Conservation (phyloP, 2,113 vertebrate species). For the Spheniscus mendiculus region DNA sequence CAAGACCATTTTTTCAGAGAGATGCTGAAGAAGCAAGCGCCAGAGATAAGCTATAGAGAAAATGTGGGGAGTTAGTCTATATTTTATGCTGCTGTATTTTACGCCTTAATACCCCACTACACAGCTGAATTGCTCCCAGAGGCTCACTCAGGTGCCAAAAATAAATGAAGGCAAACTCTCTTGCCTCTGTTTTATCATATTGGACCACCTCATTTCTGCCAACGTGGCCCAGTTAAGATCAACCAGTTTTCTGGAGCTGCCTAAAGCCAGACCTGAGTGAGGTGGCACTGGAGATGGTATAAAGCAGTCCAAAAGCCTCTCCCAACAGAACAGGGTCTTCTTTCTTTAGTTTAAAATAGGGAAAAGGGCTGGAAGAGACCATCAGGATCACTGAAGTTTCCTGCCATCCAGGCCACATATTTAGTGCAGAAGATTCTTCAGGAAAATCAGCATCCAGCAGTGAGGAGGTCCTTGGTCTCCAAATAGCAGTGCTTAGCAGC, state of each 20-base stretch:
- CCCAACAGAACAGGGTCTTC: neutral
- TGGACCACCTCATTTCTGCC: neutral
- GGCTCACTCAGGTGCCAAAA: neutral
- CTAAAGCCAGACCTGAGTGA: neutral
- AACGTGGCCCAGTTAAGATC: fast-evolving
- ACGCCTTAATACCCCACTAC: neutral
- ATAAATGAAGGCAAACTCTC: neutral
- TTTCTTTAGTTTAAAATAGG: neutral
- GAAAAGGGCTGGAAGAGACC: neutral
- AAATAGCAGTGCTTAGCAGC: neutral
- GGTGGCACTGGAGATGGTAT: neutral
- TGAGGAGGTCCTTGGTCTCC: neutral
- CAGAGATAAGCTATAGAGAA: neutral
- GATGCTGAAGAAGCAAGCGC: neutral
- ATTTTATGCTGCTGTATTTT: neutral
- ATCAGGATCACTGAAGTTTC: neutral
- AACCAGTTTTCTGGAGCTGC: neutral
- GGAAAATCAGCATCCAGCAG: neutral
- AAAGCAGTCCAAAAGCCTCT: neutral
- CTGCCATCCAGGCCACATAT: neutral
- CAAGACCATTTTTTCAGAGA: neutral
- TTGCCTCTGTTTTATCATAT: neutral
- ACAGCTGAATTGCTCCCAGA: neutral
- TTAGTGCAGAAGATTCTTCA: neutral
- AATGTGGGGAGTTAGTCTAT: fast-evolving